A percentile compares a stretch with the other conserved stretches of the same genome.
These are phyloP conservation scores for Agelastica alni DNA, from an alignment of 2,888 invertebrate species.

Conservation along the genomic window DNA sequence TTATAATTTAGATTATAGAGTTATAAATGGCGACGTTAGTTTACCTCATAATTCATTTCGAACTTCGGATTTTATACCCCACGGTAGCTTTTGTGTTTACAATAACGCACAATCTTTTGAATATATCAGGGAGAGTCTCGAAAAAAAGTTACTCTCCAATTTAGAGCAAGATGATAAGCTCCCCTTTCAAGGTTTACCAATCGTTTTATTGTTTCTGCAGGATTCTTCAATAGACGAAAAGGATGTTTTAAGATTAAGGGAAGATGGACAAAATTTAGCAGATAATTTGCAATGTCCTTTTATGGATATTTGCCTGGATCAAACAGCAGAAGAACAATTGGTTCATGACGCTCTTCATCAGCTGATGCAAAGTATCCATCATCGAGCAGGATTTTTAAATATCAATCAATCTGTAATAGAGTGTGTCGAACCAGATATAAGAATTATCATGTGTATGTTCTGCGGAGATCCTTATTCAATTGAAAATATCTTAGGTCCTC, in stretches of 20 bases:
- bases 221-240: constrained; percentile 82
- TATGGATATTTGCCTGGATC: constrained; percentile 75
- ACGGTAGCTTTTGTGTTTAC: constrained; percentile 89
- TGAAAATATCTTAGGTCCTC: constrained; percentile 85
- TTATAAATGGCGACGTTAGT: constrained; percentile 84
- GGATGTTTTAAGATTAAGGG: constrained; percentile 81
- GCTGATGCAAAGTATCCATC: constrained; percentile 76
- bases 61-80: constrained; percentile 85
- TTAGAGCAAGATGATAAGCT: constrained; percentile 87
- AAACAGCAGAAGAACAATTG: constrained; percentile 66
- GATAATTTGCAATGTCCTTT: constrained; percentile 87
- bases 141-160: constrained; percentile 87
- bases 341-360: constrained; percentile 76
- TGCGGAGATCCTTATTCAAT: constrained; percentile 94
- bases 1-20: constrained; percentile 82
- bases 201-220: constrained; percentile 89
- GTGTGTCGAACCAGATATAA: constrained; percentile 82
- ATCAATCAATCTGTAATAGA: constrained; percentile 76
- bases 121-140: constrained; percentile 87
- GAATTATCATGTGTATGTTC: constrained; percentile 94
- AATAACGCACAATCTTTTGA: constrained; percentile 91
- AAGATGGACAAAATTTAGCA: constrained; percentile 88
- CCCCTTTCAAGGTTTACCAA: constrained; percentile 83
- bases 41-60: constrained; percentile 79
- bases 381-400: constrained; percentile 75